Base-by-base conservation (phyloP, 2,888 invertebrate genomes). In the Lathronympha strigana region DNA sequence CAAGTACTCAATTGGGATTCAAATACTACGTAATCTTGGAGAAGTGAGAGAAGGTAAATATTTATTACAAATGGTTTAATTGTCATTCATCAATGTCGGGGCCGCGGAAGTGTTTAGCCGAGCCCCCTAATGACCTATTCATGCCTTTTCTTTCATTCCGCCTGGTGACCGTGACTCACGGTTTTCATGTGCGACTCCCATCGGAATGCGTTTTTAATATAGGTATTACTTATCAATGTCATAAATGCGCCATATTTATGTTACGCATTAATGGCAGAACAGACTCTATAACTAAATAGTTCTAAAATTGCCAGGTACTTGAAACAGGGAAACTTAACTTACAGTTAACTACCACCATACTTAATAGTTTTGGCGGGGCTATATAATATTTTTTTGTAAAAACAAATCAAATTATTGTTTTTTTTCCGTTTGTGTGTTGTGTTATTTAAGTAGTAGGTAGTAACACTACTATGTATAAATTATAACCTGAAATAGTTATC, bases 41-140 rank as follows among this genome's bases (percentile, higher is more conserved):
- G 11, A 51, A 31, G 21, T 17, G 54, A 19, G 19, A 47, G 38
- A 19, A 54, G 47, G 54, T 40, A 47, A 47, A 47, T 21, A 49
- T 57, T 63, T 50, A 57, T 57, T 50, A 40, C 19, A 31, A 66
- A 47, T 61, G 31, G 49, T 54, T 73, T 68, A 70, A 71, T 74
- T 64, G 75, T 70, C 73, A 81, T 83, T 76, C 74, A 80, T 84
- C 81, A 82, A 78, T 75, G 79, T 81, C 78, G 74, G 71, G 61
- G 66, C 67, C 64, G 73, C 80, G 79, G 81, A 81, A 82, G 75
- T 80, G 76, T 76, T 83, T 76, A 79, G 72, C 73, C 74, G 72
- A 77, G 77, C 78, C 76, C 78, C 80, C 78, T 86, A 85, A 86
- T 82, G 87, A 82, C 72, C 85, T 82, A 87, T 88, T 87, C 85